Conservation (phyloP, 1,140 invertebrate species). For the Drosophila leontia region DNA sequence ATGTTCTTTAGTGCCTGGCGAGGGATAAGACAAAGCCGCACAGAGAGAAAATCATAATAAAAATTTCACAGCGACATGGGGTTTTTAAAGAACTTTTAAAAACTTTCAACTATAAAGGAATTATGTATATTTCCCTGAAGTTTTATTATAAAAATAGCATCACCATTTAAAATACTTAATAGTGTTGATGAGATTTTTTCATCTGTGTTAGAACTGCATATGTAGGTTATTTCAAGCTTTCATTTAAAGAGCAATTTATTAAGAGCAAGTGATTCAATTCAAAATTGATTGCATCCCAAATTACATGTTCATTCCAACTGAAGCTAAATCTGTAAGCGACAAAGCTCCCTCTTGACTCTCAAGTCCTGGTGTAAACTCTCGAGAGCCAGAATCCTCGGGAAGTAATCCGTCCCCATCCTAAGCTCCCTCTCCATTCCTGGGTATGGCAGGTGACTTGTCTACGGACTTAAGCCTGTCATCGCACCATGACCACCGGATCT, state of each 20-base stretch:
- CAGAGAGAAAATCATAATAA: neutral
- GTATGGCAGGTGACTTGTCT: constrained; percentile 2
- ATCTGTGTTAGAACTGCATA: neutral
- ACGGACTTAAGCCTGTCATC: constrained; percentile 7
- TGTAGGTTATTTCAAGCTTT: neutral
- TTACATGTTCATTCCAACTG: neutral
- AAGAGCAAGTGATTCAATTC: neutral
- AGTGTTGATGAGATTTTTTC: neutral
- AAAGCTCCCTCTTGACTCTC: neutral
- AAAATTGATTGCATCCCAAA: neutral
- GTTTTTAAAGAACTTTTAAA: no score
- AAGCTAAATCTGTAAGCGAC: neutral
- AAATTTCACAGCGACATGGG: no score
- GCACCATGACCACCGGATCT: constrained; percentile 24
- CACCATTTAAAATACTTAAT: no score
- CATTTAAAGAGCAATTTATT: neutral
- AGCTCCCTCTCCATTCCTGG: neutral
- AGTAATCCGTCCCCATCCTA: constrained; percentile 4
- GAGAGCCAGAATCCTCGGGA: neutral
- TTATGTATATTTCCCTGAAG: no score
- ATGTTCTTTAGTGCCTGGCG: neutral
- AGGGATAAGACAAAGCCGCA: constrained; percentile 8
- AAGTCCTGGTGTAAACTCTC: neutral
- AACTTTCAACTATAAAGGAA: no score
- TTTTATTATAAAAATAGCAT: no score